Evolutionary conservation across 2,113 vertebrate genomes (phyloP).

Genomic region (Neolamprologus cancellatus): DNA sequence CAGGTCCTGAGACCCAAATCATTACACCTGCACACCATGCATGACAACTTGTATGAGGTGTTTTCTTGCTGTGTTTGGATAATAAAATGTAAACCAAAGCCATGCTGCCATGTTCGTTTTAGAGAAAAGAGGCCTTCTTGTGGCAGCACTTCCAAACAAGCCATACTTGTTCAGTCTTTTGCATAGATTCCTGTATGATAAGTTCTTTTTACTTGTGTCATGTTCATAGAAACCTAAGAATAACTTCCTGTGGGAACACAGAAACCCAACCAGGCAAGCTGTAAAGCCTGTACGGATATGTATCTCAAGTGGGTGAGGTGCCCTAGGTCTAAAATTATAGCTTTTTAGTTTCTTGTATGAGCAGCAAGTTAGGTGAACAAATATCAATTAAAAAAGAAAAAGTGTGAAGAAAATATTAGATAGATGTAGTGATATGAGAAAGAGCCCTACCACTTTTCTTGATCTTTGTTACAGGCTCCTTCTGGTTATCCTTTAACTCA

Average conservation of each 20-base stretch:
- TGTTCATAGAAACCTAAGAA: neutral
- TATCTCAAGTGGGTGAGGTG: neutral
- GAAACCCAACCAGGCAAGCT: neutral
- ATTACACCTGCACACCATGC: neutral
- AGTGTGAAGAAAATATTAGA: neutral
- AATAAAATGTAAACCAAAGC: neutral
- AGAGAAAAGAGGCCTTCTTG: neutral
- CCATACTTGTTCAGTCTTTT: neutral
- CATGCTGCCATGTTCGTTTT: neutral
- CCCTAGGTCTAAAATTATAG: neutral
- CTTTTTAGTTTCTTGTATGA: neutral
- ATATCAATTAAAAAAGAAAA: neutral
- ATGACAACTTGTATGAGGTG: neutral
- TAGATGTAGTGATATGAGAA: neutral
- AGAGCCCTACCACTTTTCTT: conserved; percentile 58
- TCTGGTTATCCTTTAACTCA: conserved; percentile 76
- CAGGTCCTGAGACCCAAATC: neutral
- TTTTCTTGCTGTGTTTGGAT: neutral
- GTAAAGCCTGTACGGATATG: neutral
- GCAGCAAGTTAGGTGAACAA: neutral
- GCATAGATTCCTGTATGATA: neutral
- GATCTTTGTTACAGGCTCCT: conserved; percentile 55
- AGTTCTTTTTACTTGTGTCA: neutral
- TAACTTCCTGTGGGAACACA: neutral
- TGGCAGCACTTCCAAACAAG: neutral